phyloP scores from a whole-genome alignment of 2,888 invertebrate genomes.

The Pseudococcus viburni region DNA sequence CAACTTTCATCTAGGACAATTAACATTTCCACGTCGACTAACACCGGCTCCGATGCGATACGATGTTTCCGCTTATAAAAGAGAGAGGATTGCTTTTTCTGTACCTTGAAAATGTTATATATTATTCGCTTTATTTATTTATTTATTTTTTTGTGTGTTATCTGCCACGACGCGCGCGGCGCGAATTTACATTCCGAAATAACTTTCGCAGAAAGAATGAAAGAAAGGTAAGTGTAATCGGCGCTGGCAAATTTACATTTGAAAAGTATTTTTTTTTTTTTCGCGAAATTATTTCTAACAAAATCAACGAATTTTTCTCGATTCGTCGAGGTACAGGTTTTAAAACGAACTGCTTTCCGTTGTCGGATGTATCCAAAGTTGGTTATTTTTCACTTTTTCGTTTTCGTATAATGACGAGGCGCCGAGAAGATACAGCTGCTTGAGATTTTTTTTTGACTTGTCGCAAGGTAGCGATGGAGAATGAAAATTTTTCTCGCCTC shows the following conservation, averaged over 20 bases:
- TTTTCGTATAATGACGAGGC: too few species aligned
- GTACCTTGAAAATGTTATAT: slow-evolving; percentile 20
- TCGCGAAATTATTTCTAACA: slow-evolving; percentile 25
- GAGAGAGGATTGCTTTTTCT: background rate
- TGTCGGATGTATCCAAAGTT: too few species aligned
- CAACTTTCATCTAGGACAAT: slow-evolving; percentile 19
- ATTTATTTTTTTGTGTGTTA: background rate
- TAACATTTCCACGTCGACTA: slow-evolving; percentile 14
- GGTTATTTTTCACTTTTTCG: background rate
- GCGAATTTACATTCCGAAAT: slow-evolving; percentile 25
- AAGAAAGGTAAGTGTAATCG: slow-evolving; percentile 15
- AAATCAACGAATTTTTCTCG: slow-evolving; percentile 18
- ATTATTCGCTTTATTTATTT: slow-evolving; percentile 25
- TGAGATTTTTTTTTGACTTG: too few species aligned
- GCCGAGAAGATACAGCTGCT: too few species aligned
- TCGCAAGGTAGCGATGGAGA: too few species aligned
- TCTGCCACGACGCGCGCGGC: background rate
- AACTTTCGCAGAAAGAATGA: slow-evolving; percentile 5
- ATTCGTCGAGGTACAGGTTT: slow-evolving; percentile 7
- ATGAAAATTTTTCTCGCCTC: too few species aligned
- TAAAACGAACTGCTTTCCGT: background rate
- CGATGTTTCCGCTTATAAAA: slow-evolving; percentile 5
- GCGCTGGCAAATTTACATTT: slow-evolving; percentile 10
- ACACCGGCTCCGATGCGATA: background rate
- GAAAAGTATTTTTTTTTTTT: slow-evolving; percentile 15